A percentile compares a stretch with the other conserved stretches of the same genome.
phyloP scores from a whole-genome alignment of 2,113 vertebrate genomes.

The Hyla sarda region DNA sequence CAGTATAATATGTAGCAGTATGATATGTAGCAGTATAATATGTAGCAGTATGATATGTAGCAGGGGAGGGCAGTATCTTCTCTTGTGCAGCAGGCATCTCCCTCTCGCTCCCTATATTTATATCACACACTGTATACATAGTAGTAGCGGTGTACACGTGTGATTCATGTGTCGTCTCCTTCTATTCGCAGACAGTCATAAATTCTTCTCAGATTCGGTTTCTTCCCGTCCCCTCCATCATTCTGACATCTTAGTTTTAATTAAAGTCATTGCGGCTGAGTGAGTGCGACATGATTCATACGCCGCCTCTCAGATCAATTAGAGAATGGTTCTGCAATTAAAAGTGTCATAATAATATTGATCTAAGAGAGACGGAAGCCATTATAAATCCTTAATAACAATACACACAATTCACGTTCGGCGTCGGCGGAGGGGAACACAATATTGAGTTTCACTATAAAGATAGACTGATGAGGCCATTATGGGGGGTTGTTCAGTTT shows the following conservation, averaged over 20 bases:
- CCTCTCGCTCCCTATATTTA: too few species aligned
- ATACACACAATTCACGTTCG: not conserved
- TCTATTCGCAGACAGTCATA: not conserved
- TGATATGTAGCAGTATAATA: too few species aligned
- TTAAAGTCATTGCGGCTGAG: not conserved
- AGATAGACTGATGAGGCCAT: not conserved
- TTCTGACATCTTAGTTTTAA: constrained; percentile 6
- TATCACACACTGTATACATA: not conserved
- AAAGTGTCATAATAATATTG: constrained; percentile 27
- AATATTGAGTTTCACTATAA: not conserved
- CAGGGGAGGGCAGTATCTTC: too few species aligned
- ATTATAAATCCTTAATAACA: constrained; percentile 11
- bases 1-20: too few species aligned
- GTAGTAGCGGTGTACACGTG: too few species aligned
- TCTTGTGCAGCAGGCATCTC: too few species aligned
- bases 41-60: too few species aligned
- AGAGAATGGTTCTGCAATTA: constrained; percentile 32
- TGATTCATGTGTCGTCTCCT: not conserved
- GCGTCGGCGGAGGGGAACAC: not conserved
- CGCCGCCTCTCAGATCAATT: not conserved
- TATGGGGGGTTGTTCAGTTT: not conserved
- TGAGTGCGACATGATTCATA: constrained; percentile 12
- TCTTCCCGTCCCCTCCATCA: not conserved
- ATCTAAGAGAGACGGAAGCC: not conserved
- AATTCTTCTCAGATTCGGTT: not conserved